A percentile compares a stretch with the other conserved stretches of the same genome.
Conservation (phyloP, 2,888 invertebrate genomes). For the Drosophila macrospina region DNA sequence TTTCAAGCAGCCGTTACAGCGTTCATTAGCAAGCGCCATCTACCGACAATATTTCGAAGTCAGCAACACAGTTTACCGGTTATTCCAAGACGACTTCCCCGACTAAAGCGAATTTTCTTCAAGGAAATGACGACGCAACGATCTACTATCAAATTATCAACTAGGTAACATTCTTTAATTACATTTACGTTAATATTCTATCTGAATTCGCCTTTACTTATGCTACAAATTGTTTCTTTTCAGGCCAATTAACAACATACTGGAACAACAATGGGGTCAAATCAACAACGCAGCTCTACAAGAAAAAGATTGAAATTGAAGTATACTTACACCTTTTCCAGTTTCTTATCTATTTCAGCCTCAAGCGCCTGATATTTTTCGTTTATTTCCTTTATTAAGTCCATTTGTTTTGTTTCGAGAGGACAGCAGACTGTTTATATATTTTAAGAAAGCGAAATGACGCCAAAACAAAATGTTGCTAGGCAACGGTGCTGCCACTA, state of each 20-base stretch:
- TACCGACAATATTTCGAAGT: not conserved
- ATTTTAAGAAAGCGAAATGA: conserved; percentile 21
- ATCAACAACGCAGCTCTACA: too few species aligned
- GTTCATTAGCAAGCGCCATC: conserved; percentile 12
- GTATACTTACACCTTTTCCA: conserved; percentile 80
- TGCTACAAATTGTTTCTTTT: too few species aligned
- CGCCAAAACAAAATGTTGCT: conserved; percentile 54
- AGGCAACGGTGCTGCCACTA: conserved; percentile 42
- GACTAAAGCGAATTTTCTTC: too few species aligned
- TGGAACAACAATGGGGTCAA: too few species aligned
- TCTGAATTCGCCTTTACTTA: too few species aligned
- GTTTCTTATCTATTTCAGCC: conserved; percentile 82
- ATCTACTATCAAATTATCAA: too few species aligned
- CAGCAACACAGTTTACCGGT: not conserved
- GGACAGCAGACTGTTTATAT: not conserved
- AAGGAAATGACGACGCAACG: too few species aligned
- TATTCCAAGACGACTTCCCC: too few species aligned
- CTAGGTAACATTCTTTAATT: too few species aligned
- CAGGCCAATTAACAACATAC: too few species aligned
- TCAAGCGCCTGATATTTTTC: conserved; percentile 82
- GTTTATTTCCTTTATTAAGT: conserved; percentile 84
- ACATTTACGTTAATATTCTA: too few species aligned
- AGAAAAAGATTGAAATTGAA: too few species aligned
- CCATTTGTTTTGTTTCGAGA: conserved; percentile 54
- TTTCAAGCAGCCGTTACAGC: conserved; percentile 4